Conservation (phyloP, 2,797 vertebrate species). For the Kryptopterus vitreolus region DNA sequence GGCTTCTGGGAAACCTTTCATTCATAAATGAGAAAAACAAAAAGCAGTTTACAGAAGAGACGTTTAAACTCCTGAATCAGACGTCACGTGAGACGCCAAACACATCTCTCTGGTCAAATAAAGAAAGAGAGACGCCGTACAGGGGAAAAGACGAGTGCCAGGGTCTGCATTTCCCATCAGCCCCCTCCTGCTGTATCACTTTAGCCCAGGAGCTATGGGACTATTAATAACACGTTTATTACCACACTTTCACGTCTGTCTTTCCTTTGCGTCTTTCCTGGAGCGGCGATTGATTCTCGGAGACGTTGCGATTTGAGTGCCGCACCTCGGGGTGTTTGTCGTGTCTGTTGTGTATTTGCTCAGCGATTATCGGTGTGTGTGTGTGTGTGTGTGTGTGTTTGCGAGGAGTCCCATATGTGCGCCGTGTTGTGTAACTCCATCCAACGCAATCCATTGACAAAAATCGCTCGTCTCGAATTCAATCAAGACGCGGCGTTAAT, state of each 20-base stretch:
- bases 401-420: slow-evolving; percentile 25
- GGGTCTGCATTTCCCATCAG: slow-evolving; percentile 34
- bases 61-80: neutral
- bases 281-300: slow-evolving; percentile 20
- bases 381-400: too few relatives aligned
- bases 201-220: neutral
- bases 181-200: slow-evolving; percentile 30
- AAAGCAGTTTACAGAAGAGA: neutral
- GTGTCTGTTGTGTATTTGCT: slow-evolving; percentile 49
- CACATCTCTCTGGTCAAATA: neutral
- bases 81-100: neutral
- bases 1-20: neutral
- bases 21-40: neutral
- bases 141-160: neutral
- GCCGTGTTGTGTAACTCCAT: slow-evolving; percentile 46
- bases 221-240: slow-evolving; percentile 21
- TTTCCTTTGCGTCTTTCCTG: neutral
- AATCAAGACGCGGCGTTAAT: slow-evolving; percentile 58
- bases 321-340: slow-evolving; percentile 46
- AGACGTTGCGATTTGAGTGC: slow-evolving; percentile 19
- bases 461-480: slow-evolving; percentile 59
- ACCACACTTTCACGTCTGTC: neutral
- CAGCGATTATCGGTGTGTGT: slow-evolving; percentile 43
- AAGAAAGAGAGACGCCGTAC: neutral
- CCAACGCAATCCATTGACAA: slow-evolving; percentile 48